Conservation (phyloP, 2,113 vertebrate genomes). For the Mus musculus region DNA sequence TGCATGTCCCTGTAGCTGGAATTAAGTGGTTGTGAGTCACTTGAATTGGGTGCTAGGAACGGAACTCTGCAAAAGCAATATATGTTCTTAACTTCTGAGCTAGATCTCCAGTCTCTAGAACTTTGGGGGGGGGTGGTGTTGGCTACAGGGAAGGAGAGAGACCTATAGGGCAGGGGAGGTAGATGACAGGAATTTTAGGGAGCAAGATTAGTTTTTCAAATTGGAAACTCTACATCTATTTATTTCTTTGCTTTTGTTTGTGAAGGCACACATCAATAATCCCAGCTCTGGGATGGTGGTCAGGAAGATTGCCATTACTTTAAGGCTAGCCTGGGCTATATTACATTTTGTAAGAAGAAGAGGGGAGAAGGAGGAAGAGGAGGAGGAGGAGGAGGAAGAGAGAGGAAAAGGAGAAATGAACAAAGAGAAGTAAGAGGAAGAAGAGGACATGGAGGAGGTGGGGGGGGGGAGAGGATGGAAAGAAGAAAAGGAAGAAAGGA, state of each 20-base stretch:
- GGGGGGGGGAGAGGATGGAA: neutral
- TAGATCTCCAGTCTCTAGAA: neutral
- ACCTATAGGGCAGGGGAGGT: neutral
- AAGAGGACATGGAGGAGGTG: neutral
- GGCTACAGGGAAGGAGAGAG: neutral
- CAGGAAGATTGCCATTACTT: neutral
- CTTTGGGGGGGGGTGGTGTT: neutral
- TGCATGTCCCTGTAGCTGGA: neutral
- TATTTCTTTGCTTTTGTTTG: slow-evolving; percentile 56
- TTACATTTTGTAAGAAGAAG: neutral
- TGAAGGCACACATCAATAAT: neutral
- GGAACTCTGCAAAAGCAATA: neutral
- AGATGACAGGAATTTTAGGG: neutral
- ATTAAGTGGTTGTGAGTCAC: neutral
- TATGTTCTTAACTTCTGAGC: neutral
- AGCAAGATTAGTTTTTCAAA: slow-evolving; percentile 38
- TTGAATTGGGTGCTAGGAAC: neutral
- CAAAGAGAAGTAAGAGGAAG: neutral
- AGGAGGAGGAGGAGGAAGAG: neutral
- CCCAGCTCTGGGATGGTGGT: neutral
- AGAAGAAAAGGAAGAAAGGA: neutral
- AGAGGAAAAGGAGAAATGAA: neutral
- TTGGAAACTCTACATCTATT: slow-evolving; percentile 12
- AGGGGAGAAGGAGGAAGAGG: too few species aligned
- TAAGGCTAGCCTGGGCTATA: neutral